Percentiles rank a stretch among this genome's conserved stretches.
Evolutionary conservation across 2,888 invertebrate genomes (phyloP).

Genomic region (Thymelicus acteon): DNA sequence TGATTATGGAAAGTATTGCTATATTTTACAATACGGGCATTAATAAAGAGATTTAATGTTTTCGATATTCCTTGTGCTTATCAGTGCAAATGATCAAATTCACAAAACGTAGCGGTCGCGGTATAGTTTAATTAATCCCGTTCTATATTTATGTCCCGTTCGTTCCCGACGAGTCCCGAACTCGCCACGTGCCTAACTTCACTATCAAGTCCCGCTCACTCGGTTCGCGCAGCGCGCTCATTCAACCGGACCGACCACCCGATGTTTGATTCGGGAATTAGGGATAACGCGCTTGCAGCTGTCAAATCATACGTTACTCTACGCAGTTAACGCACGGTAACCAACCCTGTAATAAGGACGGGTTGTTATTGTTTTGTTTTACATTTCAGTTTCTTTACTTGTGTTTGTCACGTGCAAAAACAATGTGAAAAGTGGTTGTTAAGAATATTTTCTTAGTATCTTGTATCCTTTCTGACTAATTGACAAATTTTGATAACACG

Average conservation of each 20-base stretch:
- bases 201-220: conserved; percentile 56
- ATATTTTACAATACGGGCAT: conserved; percentile 41
- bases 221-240: conserved; percentile 67
- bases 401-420: conserved; percentile 84
- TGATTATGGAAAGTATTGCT: conserved; percentile 55
- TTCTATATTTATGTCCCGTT: conserved; percentile 77
- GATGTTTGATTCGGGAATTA: conserved; percentile 80
- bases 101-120: conserved; percentile 53
- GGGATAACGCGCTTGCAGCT: conserved; percentile 79
- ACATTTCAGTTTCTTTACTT: conserved; percentile 82
- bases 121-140: conserved; percentile 73
- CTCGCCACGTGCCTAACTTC: conserved; percentile 65
- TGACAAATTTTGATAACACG: conserved; percentile 63
- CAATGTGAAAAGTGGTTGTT: conserved; percentile 86
- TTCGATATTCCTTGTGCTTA: conserved; percentile 15
- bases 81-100: conserved; percentile 52
- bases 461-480: conserved; percentile 80
- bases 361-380: conserved; percentile 55
- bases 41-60: conserved; percentile 11
- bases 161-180: conserved; percentile 67
- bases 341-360: conserved; percentile 49
- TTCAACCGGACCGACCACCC: conserved; percentile 67
- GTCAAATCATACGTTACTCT: conserved; percentile 79
- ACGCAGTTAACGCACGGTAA: conserved; percentile 44
- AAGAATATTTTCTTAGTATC: conserved; percentile 77